Conservation (phyloP, 2,113 vertebrate species). For the Herpailurus yagouaroundi region DNA sequence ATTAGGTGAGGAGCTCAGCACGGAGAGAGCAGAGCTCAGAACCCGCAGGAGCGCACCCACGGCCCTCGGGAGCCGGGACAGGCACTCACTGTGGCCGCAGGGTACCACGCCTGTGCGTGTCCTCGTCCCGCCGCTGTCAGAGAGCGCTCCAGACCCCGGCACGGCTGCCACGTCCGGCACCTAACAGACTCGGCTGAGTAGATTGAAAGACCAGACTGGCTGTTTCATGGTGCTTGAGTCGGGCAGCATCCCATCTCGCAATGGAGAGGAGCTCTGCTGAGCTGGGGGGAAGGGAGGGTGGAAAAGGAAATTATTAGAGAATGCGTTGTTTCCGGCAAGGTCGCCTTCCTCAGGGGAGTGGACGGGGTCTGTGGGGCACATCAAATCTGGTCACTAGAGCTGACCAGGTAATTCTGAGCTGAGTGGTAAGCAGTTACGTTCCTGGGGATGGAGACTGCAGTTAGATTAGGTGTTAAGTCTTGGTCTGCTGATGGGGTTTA, state of each 20-base stretch:
- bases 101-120: not conserved
- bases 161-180: not conserved
- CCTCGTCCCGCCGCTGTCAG: too few species aligned
- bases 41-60: rapidly evolving
- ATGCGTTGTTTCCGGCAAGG: rapidly evolving
- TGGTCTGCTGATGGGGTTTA: not conserved
- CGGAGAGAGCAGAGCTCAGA: not conserved
- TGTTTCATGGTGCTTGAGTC: rapidly evolving
- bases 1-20: not conserved
- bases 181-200: too few species aligned
- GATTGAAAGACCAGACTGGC: not conserved
- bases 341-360: not conserved
- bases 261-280: rapidly evolving
- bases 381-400: not conserved
- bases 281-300: not conserved
- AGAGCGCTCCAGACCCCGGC: not conserved
- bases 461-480: not conserved
- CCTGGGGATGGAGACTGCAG: not conserved
- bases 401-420: not conserved
- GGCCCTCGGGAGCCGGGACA: not conserved
- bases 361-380: not conserved
- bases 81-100: rapidly evolving
- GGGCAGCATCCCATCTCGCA: rapidly evolving
- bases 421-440: not conserved
- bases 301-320: not conserved